These are phyloP conservation scores for Invenusta paracnida DNA, from an alignment of 2,888 invertebrate genomes.

Conservation along the genomic window DNA sequence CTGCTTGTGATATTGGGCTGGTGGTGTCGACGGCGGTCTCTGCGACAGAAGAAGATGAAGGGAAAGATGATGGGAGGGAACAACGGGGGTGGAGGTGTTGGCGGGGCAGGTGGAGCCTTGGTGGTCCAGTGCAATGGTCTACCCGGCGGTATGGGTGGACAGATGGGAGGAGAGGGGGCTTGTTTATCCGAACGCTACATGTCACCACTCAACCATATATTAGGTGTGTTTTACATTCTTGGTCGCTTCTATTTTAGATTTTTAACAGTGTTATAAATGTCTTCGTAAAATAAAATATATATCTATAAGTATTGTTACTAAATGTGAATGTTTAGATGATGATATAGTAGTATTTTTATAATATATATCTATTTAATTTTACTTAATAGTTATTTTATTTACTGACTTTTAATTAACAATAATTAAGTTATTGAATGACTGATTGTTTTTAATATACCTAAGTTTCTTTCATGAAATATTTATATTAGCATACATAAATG, in stretches of 20 bases:
- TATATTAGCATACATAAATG: no score
- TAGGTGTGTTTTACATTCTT: neutral
- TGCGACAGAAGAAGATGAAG: slow-evolving; percentile 15
- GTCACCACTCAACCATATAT: neutral
- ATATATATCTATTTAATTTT: neutral
- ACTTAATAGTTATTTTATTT: neutral
- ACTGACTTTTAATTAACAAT: no score
- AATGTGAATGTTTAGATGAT: neutral
- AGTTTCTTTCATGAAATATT: no score
- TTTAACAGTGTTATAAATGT: neutral
- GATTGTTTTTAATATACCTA: no score
- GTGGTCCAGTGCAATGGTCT: neutral
- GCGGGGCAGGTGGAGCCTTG: neutral
- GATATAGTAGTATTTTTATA: neutral
- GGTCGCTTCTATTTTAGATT: neutral
- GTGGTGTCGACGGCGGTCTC: neutral
- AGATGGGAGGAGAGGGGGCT: neutral
- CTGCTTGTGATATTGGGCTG: no score
- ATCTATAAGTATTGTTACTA: no score
- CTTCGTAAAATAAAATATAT: no score
- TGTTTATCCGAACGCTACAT: neutral
- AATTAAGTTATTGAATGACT: no score
- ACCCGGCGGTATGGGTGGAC: neutral
- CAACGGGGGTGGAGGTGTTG: neutral
- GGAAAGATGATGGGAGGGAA: neutral